Evolutionary conservation across 2,113 vertebrate genomes (phyloP), one percentile per base, ranked within the genome.

Genomic region (Numida meleagris): DNA sequence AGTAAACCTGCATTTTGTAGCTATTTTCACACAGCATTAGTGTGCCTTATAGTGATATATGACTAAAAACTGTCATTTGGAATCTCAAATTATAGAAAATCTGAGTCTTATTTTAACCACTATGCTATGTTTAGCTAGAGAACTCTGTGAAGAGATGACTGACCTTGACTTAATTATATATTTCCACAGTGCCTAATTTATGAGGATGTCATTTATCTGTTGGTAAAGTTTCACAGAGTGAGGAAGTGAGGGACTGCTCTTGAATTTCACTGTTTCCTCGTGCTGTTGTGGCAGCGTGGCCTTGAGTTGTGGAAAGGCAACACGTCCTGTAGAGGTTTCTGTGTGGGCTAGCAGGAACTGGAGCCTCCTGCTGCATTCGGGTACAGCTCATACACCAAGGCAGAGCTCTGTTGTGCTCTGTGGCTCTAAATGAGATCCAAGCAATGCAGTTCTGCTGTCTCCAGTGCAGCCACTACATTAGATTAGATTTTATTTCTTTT

Each of bases 131-230:
- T 88, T 81, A 46, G 45, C 74, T 94, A 20, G 67, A 85, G 45
- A 91, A 43, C 18, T 12, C 51, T 63, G 8, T 14, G 59, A 8
- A 77, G 78, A 85, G 38, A 81, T 1, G 0, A 68, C 50, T 94
- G 88, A 88, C 73, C 82, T 90, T 95, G 76, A 46, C 38, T 87
- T 91, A 86, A 73, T 86, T 75, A 63, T 68, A 13, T 71, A 25
- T 0, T 6, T 48, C 55, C 65, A 83, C 43, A 43, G 23, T 75
- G 43, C 82, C 77, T 88, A 59, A 90, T 72, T 63, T 81, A 48
- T 61, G 65, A 36, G 93, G 65, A 83, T 80, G 68, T 91, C n/a
- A 90, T 88, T 95, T 86, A 65, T 88, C 61, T 91, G 79, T 78
- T 3, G 25, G 61, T 85, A 74, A 85, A 74, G 46, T 88, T 89